phyloP scores from a whole-genome alignment of 2,113 vertebrate species.

The Chaetops frenatus region DNA sequence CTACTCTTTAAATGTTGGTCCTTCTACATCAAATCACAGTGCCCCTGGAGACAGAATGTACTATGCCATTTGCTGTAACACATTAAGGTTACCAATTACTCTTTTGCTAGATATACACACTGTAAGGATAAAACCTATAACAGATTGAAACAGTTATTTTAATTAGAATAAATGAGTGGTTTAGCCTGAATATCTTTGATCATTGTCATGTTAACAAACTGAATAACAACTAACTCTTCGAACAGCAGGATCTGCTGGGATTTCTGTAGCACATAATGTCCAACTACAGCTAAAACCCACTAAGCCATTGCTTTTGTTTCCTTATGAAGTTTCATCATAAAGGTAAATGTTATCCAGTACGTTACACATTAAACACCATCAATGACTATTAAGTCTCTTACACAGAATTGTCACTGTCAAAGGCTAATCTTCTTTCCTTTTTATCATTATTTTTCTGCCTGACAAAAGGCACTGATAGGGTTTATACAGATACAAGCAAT shows the following conservation, averaged over 20 bases:
- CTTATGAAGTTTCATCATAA: slow-evolving; percentile 15
- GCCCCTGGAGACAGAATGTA: neutral
- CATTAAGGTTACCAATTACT: slow-evolving; percentile 24
- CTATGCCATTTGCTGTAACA: neutral
- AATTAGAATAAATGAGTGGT: slow-evolving; percentile 69
- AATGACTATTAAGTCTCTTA: neutral
- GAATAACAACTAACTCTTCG: slow-evolving; percentile 58
- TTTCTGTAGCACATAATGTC: slow-evolving; percentile 13
- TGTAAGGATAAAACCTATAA: slow-evolving; percentile 56
- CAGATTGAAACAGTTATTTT: slow-evolving; percentile 60
- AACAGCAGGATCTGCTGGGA: slow-evolving; percentile 26
- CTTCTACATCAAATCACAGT: neutral
- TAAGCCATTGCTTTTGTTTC: slow-evolving; percentile 28
- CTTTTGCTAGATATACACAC: neutral
- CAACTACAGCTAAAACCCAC: neutral
- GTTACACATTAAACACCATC: slow-evolving; percentile 33
- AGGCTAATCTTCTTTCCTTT: slow-evolving; percentile 46
- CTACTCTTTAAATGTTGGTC: neutral
- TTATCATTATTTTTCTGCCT: slow-evolving; percentile 35
- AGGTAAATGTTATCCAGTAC: slow-evolving; percentile 33
- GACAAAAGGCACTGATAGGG: slow-evolving; percentile 13
- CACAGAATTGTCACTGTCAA: slow-evolving; percentile 23
- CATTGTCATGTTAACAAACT: slow-evolving; percentile 61
- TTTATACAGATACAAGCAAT: neutral
- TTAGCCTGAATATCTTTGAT: slow-evolving; percentile 52